Base-by-base conservation (phyloP, 2,797 vertebrate genomes). In the Pipistrellus nathusii region DNA sequence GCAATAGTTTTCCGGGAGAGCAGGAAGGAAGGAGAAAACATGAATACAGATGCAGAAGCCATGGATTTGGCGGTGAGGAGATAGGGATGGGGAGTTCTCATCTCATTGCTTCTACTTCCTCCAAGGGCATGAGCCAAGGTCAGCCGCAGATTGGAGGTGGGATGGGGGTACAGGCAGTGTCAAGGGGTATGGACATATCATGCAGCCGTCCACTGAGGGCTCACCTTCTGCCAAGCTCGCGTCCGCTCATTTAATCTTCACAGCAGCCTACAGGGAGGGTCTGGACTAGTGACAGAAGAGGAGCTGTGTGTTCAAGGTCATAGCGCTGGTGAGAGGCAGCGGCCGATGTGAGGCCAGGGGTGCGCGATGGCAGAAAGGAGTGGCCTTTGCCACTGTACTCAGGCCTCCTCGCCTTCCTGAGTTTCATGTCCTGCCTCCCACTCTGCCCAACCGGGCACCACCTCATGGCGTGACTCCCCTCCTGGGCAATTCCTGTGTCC, bases 361-460 rank as follows among this genome's bases (percentile, higher is more conserved):
- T 23, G 11, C 18, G 11, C 15, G 21, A 44, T 21, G 46, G n/a
- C 38, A 94, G n/a, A 38, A 75, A 6, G 1, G 0, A 32, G 32
- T 9, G 41, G 25, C 68, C 9, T 21, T 57, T 3, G 2, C 6
- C 0, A 1, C 51, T n/a, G 59, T 21, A 30, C 35, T 59, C 59
- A 83, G 20, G 20, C 55, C 10, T 9, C 55, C 55, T 57, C 0
- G 3, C 0, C 68, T 72, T 46, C 30, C 30, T 5, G 13, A 35
- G 23, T 6, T 23, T 41, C 20, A 2, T 0, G 0, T 0, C 14
- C 27, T 7, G 0, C 2, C 25, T 59, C 27, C 17, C 8, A 13
- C 32, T 13, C 72, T 32, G 8, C 44, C 30, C n/a, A 0, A 1
- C 21, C 1, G 17, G 55, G 35, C 18, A 64, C 48, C 18, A 25